These are phyloP conservation scores for Oreochromis tanganicae DNA, from an alignment of 2,113 vertebrate species.

Conservation along the genomic window DNA sequence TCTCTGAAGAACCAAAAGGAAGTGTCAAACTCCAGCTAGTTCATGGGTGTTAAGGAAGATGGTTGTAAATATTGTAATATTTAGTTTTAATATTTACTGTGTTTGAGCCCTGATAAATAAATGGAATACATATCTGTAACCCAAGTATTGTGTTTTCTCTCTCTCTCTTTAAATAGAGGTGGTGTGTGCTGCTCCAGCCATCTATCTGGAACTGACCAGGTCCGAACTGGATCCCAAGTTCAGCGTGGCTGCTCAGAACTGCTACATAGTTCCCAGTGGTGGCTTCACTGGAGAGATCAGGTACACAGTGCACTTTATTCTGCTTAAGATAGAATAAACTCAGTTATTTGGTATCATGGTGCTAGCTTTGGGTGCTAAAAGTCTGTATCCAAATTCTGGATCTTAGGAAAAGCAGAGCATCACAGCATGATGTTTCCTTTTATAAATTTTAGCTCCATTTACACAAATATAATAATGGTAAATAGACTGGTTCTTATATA, in stretches of 20 bases:
- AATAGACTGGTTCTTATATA: neutral
- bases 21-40: neutral
- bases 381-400: neutral
- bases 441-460: neutral
- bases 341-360: neutral
- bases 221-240: slow-evolving; percentile 88
- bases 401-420: neutral
- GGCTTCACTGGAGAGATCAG: slow-evolving; percentile 98
- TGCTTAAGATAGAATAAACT: neutral
- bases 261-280: slow-evolving; percentile 92
- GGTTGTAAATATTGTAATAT: neutral
- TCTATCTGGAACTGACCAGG: slow-evolving; percentile 90
- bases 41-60: neutral
- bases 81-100: neutral
- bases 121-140: neutral
- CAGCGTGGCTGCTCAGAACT: slow-evolving; percentile 91
- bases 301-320: slow-evolving; percentile 51
- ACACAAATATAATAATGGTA: neutral
- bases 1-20: neutral
- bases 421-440: neutral
- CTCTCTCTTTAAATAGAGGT: slow-evolving; percentile 75
- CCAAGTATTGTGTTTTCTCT: neutral
- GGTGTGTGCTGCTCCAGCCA: slow-evolving; percentile 88
- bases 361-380: neutral
- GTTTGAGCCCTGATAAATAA: neutral